A percentile compares a stretch with the other conserved stretches of the same genome.
phyloP scores from a whole-genome alignment of 2,888 invertebrate species.

The Psylliodes chrysocephalus region DNA sequence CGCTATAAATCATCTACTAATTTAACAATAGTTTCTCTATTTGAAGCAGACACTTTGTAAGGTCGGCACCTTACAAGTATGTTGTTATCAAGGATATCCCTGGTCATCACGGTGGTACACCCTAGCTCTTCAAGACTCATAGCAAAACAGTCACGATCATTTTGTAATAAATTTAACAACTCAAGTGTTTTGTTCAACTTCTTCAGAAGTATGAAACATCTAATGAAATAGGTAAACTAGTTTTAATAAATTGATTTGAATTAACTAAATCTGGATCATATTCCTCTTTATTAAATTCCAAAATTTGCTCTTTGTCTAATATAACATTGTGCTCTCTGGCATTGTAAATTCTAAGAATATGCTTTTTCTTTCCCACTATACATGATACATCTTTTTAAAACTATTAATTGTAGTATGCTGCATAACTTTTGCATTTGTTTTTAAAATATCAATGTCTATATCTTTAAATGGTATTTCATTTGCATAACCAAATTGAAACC shows the following conservation, averaged over 20 bases:
- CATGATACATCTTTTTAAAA: background rate
- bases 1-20: slow-evolving; percentile 27
- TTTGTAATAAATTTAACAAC: slow-evolving; percentile 23
- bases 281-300: background rate
- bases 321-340: background rate
- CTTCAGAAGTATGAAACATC: slow-evolving; percentile 2
- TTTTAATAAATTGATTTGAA: background rate
- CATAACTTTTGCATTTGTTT: background rate
- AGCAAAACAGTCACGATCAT: slow-evolving; percentile 32
- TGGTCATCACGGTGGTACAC: slow-evolving; percentile 21
- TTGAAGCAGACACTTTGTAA: slow-evolving; percentile 27
- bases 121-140: slow-evolving; percentile 32
- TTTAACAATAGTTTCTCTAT: slow-evolving; percentile 27
- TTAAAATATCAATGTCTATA: slow-evolving; percentile 2
- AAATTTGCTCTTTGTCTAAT: background rate
- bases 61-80: slow-evolving; percentile 32
- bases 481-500: slow-evolving; percentile 22
- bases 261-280: background rate
- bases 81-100: slow-evolving; percentile 33
- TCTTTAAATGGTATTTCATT: background rate
- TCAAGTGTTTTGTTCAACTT: slow-evolving; percentile 8
- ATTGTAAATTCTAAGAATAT: slow-evolving; percentile 7
- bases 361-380: background rate
- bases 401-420: background rate
- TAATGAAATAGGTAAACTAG: background rate